These are phyloP conservation scores for Anoplophora glabripennis DNA, from an alignment of 1,140 invertebrate species.

Conservation along the genomic window DNA sequence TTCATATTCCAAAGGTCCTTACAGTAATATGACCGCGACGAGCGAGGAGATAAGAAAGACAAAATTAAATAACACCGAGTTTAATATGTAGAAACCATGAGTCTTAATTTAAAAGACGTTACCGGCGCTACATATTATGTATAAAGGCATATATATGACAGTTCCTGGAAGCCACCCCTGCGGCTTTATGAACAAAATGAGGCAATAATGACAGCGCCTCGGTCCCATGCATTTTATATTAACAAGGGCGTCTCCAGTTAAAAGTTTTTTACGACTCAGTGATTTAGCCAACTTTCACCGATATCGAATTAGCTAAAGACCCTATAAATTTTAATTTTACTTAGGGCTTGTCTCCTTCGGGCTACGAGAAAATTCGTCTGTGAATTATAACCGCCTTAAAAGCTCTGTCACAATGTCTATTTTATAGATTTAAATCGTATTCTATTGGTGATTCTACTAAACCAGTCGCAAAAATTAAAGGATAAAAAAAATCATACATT, in stretches of 20 bases:
- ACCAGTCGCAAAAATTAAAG: too few species aligned
- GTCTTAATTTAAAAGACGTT: conserved; percentile 20
- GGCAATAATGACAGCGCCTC: conserved; percentile 17
- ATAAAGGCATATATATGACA: conserved; percentile 18
- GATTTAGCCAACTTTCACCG: conserved; percentile 10
- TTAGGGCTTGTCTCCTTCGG: conserved; percentile 3
- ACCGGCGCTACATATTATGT: conserved; percentile 4
- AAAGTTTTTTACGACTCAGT: conserved; percentile 18
- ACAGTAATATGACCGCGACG: too few species aligned
- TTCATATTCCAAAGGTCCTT: too few species aligned
- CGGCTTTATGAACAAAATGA: conserved; percentile 16
- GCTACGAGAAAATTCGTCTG: background rate
- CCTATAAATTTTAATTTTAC: conserved; percentile 16
- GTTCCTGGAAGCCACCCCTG: conserved; percentile 12
- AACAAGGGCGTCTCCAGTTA: conserved; percentile 7
- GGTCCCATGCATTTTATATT: conserved; percentile 20
- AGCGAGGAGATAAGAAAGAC: too few species aligned
- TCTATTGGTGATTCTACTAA: too few species aligned
- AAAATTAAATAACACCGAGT: too few species aligned
- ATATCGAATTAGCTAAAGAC: conserved; percentile 6
- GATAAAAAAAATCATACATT: too few species aligned
- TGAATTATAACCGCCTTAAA: too few species aligned
- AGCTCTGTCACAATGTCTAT: too few species aligned
- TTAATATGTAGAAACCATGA: conserved; percentile 3
- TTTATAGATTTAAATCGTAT: too few species aligned